These are phyloP conservation scores for Sebastes oblongus DNA, from an alignment of 2,797 vertebrate genomes.

Conservation along the genomic window DNA sequence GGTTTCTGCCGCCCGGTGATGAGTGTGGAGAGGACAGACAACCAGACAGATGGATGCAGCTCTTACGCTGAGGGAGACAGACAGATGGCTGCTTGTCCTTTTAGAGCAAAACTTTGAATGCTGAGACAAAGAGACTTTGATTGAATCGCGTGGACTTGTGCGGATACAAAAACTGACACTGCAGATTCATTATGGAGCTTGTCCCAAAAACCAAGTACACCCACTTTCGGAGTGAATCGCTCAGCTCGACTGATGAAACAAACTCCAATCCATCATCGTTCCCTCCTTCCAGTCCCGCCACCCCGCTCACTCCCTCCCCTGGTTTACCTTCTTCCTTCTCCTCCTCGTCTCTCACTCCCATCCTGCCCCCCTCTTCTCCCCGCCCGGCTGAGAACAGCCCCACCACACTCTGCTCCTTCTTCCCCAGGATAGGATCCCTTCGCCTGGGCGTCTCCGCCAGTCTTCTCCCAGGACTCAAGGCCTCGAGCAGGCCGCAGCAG, in stretches of 20 bases:
- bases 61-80: constrained; percentile 52
- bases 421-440: constrained; percentile 92
- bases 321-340: constrained; percentile 82
- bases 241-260: constrained; percentile 88
- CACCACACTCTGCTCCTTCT: constrained; percentile 96
- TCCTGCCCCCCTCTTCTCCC: constrained; percentile 82
- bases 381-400: constrained; percentile 87
- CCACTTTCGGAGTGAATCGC: constrained; percentile 92
- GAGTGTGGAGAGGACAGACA: constrained; percentile 48
- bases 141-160: constrained; percentile 61
- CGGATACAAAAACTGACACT: constrained; percentile 57
- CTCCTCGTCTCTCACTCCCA: constrained; percentile 87
- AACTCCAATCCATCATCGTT: constrained; percentile 81
- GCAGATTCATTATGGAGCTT: constrained; percentile 87
- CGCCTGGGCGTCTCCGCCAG: constrained; percentile 89
- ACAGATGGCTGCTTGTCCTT: constrained; percentile 62
- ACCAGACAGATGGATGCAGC: constrained; percentile 58
- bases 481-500: constrained; percentile 68
- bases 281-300: constrained; percentile 77
- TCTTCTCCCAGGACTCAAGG: constrained; percentile 83
- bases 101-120: constrained; percentile 64
- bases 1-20: constrained; percentile 44
- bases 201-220: constrained; percentile 94
- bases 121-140: constrained; percentile 67
- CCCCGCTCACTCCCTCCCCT: constrained; percentile 73